A percentile compares a stretch with the other conserved stretches of the same genome.
These are phyloP conservation scores for Mionectes olivaceus DNA, from an alignment of 2,797 vertebrate species.

Conservation along the genomic window DNA sequence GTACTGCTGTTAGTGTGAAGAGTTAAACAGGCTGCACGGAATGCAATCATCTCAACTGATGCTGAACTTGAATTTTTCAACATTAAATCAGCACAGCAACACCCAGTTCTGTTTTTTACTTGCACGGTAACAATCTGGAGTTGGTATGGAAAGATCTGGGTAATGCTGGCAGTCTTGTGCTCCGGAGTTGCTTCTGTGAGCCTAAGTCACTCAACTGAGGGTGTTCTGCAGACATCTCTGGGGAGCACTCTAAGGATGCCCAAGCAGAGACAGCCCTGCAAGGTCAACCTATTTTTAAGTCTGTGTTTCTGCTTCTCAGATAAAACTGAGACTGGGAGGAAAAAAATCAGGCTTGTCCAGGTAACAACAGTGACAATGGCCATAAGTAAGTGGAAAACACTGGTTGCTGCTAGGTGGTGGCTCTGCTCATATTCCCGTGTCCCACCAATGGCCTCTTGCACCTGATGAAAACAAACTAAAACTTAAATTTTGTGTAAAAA, in stretches of 20 bases:
- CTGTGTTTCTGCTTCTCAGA: not conserved
- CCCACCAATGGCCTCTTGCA: not conserved
- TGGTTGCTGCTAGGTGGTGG: not conserved
- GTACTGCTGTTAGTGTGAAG: not conserved
- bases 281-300: not conserved
- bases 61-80: not conserved
- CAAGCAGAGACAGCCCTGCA: not conserved
- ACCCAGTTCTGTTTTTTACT: not conserved
- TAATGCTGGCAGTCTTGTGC: not conserved
- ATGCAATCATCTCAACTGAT: not conserved
- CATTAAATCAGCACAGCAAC: not conserved
- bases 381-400: not conserved
- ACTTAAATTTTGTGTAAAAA: not conserved
- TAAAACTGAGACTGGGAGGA: not conserved
- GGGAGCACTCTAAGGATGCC: not conserved
- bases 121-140: not conserved
- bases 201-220: not conserved
- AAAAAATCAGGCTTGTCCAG: not conserved
- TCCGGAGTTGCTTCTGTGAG: not conserved
- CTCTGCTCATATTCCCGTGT: not conserved
- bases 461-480: not conserved
- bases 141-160: not conserved
- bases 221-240: not conserved
- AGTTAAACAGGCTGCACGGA: not conserved
- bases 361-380: not conserved